phyloP scores from a whole-genome alignment of 2,113 vertebrate genomes.

The Tyto alba region DNA sequence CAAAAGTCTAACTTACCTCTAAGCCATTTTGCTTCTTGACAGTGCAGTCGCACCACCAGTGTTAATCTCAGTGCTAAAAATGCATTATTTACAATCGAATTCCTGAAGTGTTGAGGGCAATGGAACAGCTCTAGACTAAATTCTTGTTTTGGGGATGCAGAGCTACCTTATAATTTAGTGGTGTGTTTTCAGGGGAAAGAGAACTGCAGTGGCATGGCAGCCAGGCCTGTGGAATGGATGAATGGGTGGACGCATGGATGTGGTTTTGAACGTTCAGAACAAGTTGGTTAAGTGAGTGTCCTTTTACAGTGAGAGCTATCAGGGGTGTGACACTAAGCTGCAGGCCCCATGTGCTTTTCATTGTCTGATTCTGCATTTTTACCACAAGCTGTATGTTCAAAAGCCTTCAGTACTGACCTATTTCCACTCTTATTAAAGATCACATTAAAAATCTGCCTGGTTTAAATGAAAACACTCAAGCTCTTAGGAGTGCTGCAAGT shows the following conservation, averaged over 20 bases:
- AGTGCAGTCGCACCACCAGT: neutral
- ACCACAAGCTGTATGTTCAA: neutral
- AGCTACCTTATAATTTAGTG: neutral
- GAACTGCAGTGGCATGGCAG: neutral
- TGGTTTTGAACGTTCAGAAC: neutral
- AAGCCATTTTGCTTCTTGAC: neutral
- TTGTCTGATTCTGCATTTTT: neutral
- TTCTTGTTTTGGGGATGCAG: neutral
- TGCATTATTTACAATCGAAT: neutral
- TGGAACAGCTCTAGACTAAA: neutral
- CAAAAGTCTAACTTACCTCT: neutral
- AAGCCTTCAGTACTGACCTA: neutral
- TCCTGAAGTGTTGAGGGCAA: neutral
- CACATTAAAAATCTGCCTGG: neutral
- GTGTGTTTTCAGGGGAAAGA: neutral
- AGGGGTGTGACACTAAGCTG: too few species aligned
- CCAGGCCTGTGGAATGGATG: neutral
- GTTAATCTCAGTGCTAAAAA: neutral
- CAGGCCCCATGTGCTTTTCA: neutral
- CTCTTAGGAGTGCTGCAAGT: neutral
- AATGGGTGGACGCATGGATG: rapidly evolving
- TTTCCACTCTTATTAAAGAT: neutral
- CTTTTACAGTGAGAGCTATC: rapidly evolving
- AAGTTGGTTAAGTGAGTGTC: neutral
- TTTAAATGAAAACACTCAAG: neutral